phyloP scores from a whole-genome alignment of 2,888 invertebrate genomes.

The Lochmaea crataegi region DNA sequence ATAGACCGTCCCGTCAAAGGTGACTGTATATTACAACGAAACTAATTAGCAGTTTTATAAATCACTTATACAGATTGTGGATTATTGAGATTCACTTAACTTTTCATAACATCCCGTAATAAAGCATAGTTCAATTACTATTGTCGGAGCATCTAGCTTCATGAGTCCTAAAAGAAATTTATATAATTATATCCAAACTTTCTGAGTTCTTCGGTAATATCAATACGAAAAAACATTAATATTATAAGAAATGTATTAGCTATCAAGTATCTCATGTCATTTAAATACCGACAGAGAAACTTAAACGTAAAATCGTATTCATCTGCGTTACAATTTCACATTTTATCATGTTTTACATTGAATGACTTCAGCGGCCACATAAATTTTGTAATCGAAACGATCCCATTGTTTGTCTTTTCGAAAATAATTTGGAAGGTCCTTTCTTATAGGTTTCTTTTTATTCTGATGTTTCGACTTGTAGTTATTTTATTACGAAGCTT shows the following conservation, averaged over 20 bases:
- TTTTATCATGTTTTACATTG: conserved; percentile 63
- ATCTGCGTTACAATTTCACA: conserved; percentile 55
- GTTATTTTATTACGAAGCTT: conserved; percentile 30
- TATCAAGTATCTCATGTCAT: conserved; percentile 62
- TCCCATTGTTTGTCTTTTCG: conserved; percentile 42
- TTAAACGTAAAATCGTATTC: conserved; percentile 50
- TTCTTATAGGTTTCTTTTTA: conserved; percentile 18
- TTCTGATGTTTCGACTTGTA: conserved; percentile 28
- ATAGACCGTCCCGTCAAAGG: too few relatives aligned
- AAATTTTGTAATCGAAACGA: conserved; percentile 52
- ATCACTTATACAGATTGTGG: too few relatives aligned
- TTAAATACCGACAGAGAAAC: conserved; percentile 52
- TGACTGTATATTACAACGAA: too few relatives aligned
- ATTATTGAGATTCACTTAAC: too few relatives aligned
- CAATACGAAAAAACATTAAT: conserved; percentile 17
- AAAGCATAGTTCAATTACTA: too few relatives aligned
- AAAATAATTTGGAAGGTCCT: conserved; percentile 43
- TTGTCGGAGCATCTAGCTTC: too few relatives aligned
- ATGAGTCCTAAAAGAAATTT: too few relatives aligned
- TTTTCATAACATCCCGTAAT: too few relatives aligned
- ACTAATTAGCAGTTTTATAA: too few relatives aligned
- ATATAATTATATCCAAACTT: too few relatives aligned
- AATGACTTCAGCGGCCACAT: conserved; percentile 58
- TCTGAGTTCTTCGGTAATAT: conserved; percentile 43
- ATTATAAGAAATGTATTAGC: conserved; percentile 60